Base-by-base conservation (phyloP, 1,140 invertebrate genomes). In the Zaprionus ornatus region DNA sequence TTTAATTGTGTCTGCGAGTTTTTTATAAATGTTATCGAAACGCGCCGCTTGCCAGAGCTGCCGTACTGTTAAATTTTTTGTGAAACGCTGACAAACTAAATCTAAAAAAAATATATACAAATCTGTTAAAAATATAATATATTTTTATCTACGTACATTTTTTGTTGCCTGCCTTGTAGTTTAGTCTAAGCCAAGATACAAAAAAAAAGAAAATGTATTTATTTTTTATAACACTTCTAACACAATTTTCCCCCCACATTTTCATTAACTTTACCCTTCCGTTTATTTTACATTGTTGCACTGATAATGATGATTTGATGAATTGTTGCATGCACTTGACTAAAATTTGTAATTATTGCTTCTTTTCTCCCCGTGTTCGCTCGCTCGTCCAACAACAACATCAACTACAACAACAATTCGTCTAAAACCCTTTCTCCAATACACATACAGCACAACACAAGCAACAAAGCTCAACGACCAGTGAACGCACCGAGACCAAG, bases 401-500 rank as follows among this genome's bases (percentile, higher is more conserved):
- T 65, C 48, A 48, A 48, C 52, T 79, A 75, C 61, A 78, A 62
- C 69, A 73, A 76, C 50, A 81, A 76, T 15, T 23, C 56, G 66
- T 73, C 71, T 80, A 90, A 90, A 85, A 82, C 9, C 70, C 52
- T 86, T 74, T 88, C 61, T 82, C 73, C 84, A 84, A 45, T 45
- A 45, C 40, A 45, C 84, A 91, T 64, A 79, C 84, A 91, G 86
- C 83, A 84, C 90, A 90, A 90, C 82, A 91, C 87, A 91, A 80
- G 70, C 82, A 90, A 72, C 88, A 90, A 76, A 85, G 79, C 74
- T 83, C 87, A 82, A 83, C 87, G 69, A 81, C 91, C 74, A 92
- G 84, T 69, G 91, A 91, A 83, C 90, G 91, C 74, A 92, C 85
- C 74, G 88, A 90, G 64, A 86, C 83, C 37, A 92, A 90, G 65